Base-by-base conservation (phyloP, 2,888 invertebrate genomes). In the Caenorhabditis macrosperma region DNA sequence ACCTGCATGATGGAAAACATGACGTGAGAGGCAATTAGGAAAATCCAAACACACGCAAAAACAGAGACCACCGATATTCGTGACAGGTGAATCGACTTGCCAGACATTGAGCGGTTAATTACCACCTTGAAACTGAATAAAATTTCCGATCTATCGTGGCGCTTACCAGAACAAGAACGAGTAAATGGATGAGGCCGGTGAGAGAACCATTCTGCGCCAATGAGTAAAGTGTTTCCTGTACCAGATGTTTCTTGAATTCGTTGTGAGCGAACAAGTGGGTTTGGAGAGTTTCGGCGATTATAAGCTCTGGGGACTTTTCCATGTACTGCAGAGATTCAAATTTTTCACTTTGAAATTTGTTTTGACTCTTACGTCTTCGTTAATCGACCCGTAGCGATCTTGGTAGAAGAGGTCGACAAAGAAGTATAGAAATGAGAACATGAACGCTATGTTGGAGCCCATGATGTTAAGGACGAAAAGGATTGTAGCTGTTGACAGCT, bases 51-150 rank as follows among this genome's bases (percentile, higher is more conserved):
- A 57, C 82, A 82, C 7, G 86, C 82, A 67, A 89, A 89, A 5
- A 90, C 81, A 2, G 82, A 79, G 35, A 89, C 78, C 7, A 89
- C 89, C 1, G 81, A 87, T 20, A 84, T 61, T 50, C 84, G 71
- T 1, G 89, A 89, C 4, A 89, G 72, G 26, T 85, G 87, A 15
- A 89, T 89, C 3, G 88, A 87, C 61, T 87, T 86, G 17, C 89
- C 89, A 17, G 87, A 83, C 89, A 89, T 89, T 24, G 89, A 90
- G 0, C 88, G 82, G 59, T 87, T 87, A 63, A 89, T 89, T 2
- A 88, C 88, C 2, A 86, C 84, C 86, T 87, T 38, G 3, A 35
- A 33, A 26, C 9, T 15, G 2, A 20, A 7, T 50, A 10, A n/a
- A n/a, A 35, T 22, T 7, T 50, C n/a, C n/a, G n/a, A n/a, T n/a